phyloP scores from a whole-genome alignment of 2,888 invertebrate species.

The Busseola fusca region DNA sequence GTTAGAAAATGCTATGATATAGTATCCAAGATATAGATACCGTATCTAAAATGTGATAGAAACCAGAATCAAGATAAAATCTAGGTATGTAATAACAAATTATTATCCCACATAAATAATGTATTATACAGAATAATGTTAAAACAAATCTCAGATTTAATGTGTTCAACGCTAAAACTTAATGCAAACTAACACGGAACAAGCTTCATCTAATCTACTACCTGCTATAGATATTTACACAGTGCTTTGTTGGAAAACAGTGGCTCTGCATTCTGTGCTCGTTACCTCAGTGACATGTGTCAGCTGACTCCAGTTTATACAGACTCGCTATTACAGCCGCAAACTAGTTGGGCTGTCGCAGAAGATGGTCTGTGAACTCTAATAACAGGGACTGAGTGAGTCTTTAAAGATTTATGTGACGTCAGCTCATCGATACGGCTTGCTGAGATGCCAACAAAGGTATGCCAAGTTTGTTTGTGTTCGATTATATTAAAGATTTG shows the following conservation, averaged over 20 bases:
- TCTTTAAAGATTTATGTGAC: slow-evolving; percentile 63
- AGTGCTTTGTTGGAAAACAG: slow-evolving; percentile 67
- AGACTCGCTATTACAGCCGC: slow-evolving; percentile 57
- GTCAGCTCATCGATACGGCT: slow-evolving; percentile 49
- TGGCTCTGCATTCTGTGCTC: slow-evolving; percentile 68
- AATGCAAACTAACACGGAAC: slow-evolving; percentile 52
- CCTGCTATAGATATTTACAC: slow-evolving; percentile 34
- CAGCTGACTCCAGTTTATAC: slow-evolving; percentile 68
- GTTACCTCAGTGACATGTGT: slow-evolving; percentile 69
- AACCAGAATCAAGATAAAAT: slow-evolving; percentile 42
- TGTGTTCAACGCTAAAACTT: slow-evolving; percentile 45
- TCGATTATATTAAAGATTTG: slow-evolving; percentile 7
- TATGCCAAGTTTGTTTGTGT: slow-evolving; percentile 25
- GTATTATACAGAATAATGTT: slow-evolving; percentile 40
- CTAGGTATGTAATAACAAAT: slow-evolving; percentile 35
- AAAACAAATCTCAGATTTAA: slow-evolving; percentile 43
- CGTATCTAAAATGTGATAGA: slow-evolving; percentile 4
- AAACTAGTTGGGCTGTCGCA: slow-evolving; percentile 61
- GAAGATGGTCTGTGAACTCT: slow-evolving; percentile 62
- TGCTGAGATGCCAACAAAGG: slow-evolving; percentile 43
- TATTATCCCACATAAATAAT: slow-evolving; percentile 42
- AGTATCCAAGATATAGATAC: slow-evolving; percentile 4
- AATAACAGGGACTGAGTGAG: slow-evolving; percentile 58
- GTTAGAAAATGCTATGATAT: slow-evolving; percentile 12
- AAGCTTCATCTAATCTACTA: slow-evolving; percentile 47